phyloP scores from a whole-genome alignment of 1,140 invertebrate genomes.

The Drosophila sproati region DNA sequence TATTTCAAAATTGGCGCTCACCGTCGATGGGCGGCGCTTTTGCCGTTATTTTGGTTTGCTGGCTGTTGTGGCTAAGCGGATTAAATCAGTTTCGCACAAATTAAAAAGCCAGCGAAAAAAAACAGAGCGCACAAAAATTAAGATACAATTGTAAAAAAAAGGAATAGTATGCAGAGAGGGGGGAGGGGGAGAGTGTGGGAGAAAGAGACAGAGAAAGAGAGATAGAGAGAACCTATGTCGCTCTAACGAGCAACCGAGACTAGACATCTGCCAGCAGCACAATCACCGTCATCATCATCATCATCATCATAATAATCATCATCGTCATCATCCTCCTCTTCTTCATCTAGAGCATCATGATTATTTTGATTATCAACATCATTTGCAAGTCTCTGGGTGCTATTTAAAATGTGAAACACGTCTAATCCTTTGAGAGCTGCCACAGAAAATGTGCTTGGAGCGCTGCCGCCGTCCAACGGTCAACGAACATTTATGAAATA shows the following conservation, averaged over 20 bases:
- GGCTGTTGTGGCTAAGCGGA: constrained; percentile 58
- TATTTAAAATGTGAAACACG: constrained; percentile 82
- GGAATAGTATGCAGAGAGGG: too few relatives aligned
- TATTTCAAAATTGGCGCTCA: constrained; percentile 37
- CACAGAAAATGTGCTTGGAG: constrained; percentile 64
- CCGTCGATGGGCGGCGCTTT: constrained; percentile 12
- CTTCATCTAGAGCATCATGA: constrained; percentile 10
- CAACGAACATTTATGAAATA: constrained; percentile 75
- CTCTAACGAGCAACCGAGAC: constrained; percentile 58
- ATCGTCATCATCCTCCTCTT: constrained; percentile 24
- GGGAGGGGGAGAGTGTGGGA: background rate
- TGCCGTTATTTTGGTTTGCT: constrained; percentile 7
- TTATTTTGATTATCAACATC: constrained; percentile 29
- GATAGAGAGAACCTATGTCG: background rate
- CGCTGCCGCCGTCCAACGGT: constrained; percentile 46
- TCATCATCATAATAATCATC: constrained; percentile 13
- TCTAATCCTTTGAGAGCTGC: constrained; percentile 84
- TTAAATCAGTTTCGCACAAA: constrained; percentile 74
- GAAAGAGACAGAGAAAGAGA: background rate
- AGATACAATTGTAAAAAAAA: background rate
- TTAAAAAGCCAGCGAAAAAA: constrained; percentile 51
- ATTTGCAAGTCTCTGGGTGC: constrained; percentile 26
- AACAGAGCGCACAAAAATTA: background rate
- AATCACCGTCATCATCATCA: constrained; percentile 21
- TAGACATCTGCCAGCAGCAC: constrained; percentile 7